Evolutionary conservation across 2,888 invertebrate genomes (phyloP).

Genomic region (Aethes cnicana): DNA sequence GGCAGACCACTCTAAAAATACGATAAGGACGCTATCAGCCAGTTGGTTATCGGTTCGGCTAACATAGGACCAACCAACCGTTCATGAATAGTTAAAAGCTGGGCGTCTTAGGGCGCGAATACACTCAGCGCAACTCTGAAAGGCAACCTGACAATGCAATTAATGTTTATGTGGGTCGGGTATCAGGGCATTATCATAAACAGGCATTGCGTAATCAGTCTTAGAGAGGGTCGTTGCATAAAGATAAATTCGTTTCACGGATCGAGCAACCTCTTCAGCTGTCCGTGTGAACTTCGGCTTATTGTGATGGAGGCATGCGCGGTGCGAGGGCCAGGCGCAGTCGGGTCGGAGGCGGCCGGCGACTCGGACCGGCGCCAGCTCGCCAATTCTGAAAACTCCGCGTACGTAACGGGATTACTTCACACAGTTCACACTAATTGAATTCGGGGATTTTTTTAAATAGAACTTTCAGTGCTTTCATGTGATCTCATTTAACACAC

Average conservation of each 20-base stretch:
- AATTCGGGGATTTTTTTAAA: background rate
- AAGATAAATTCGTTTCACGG: constrained; percentile 63
- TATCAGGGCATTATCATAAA: constrained; percentile 20
- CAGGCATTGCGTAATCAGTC: constrained; percentile 35
- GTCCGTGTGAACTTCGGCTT: constrained; percentile 68
- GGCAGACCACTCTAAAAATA: constrained; percentile 51
- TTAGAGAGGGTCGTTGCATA: constrained; percentile 55
- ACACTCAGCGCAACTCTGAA: constrained; percentile 35
- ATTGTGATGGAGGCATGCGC: constrained; percentile 74
- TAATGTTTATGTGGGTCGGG: constrained; percentile 21
- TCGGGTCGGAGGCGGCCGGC: constrained; percentile 61
- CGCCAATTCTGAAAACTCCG: constrained; percentile 38
- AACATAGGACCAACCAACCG: constrained; percentile 54
- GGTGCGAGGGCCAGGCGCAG: constrained; percentile 46
- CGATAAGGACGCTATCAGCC: constrained; percentile 60
- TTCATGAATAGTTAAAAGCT: constrained; percentile 69
- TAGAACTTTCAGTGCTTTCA: constrained; percentile 9
- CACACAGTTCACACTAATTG: background rate
- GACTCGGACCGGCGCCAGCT: constrained; percentile 49
- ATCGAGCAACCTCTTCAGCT: constrained; percentile 56
- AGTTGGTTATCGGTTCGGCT: constrained; percentile 56
- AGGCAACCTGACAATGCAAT: constrained; percentile 17
- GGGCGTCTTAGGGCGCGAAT: constrained; percentile 46
- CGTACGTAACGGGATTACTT: constrained; percentile 66
- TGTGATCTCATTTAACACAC: background rate